Percentiles rank a stretch among this genome's conserved stretches.
phyloP scores from a whole-genome alignment of 2,888 invertebrate species.

The Trachelus stipa region DNA sequence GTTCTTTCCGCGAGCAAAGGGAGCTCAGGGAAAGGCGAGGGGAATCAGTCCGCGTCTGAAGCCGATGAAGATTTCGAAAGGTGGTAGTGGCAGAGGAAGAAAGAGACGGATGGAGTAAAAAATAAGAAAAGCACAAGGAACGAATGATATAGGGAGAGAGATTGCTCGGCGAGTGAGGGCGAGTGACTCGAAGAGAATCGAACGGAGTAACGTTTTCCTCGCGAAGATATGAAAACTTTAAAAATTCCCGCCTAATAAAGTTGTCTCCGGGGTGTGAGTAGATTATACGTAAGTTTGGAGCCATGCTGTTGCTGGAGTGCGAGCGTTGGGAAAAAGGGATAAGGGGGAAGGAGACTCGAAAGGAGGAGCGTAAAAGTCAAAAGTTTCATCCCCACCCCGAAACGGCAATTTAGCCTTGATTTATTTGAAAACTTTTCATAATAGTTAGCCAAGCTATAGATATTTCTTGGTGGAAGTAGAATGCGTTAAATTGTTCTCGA shows the following conservation, averaged over 20 bases:
- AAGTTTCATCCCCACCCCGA: slow-evolving; percentile 39
- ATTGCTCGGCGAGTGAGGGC: background rate
- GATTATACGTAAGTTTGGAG: slow-evolving; percentile 40
- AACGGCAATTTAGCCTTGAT: slow-evolving; percentile 54
- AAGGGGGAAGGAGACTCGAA: slow-evolving; percentile 32
- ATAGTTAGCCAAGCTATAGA: slow-evolving; percentile 51
- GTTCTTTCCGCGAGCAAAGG: too few relatives aligned
- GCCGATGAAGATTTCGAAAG: too few relatives aligned
- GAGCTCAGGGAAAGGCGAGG: too few relatives aligned
- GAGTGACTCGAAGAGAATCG: too few relatives aligned
- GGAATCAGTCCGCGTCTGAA: too few relatives aligned
- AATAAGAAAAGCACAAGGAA: background rate
- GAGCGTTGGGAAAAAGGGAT: slow-evolving; percentile 39
- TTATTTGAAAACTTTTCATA: slow-evolving; percentile 57
- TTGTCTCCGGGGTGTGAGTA: slow-evolving; percentile 35
- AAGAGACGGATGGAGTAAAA: background rate
- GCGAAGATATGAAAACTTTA: slow-evolving; percentile 26
- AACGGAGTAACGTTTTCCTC: background rate
- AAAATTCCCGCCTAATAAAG: slow-evolving; percentile 41
- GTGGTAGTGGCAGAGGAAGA: background rate
- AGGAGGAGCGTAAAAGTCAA: slow-evolving; percentile 40
- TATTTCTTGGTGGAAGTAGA: slow-evolving; percentile 39
- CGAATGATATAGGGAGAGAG: background rate
- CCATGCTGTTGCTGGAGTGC: slow-evolving; percentile 32
- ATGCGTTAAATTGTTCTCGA: slow-evolving; percentile 47